Base-by-base conservation (phyloP, 2,888 invertebrate species). In the Synergus laeviventris region DNA sequence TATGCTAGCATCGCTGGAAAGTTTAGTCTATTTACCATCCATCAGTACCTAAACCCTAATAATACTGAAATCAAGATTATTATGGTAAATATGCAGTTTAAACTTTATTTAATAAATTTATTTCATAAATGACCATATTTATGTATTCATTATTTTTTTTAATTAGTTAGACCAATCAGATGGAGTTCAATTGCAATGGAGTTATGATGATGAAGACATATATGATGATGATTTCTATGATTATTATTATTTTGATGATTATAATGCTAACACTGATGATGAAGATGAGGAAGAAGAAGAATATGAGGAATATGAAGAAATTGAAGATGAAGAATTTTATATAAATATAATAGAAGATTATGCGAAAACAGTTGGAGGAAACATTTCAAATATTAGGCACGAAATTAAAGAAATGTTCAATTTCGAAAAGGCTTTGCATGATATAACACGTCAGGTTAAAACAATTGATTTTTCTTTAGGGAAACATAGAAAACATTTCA, bases 1-100 rank as follows among this genome's bases (percentile, higher is more conserved):
- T 80, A 80, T 54, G 77, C 80, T n/a, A 74, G 76, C n/a, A 9
- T 80, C 4, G 76, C 80, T 2, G 78, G 77, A 45, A 42, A 3
- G 21, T 73, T 62, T n/a, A 24, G 45, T 7, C 54, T 80, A 12
- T 80, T 80, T 61, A 16, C 73, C 5, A 73, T 80, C 16, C 56
- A 21, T 42, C 64, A 64, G 31, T 1, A 9, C 1, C 42, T 49
- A 0, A 74, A 79, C 21, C n/a, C 60, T 4, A 74, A 74, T 49
- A 70, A 56, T 24, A 74, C 79, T 11, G n/a, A 64, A 42, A 21
- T 14, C n/a, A 59, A 79, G 16, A 76, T 77, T 14, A 11, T 76
- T 61, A 24, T 24, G 76, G 79, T 77, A 49, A 74, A 18, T 21
- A 36, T 24, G 12, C 0, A 36, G 31, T 42, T 38, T 7, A 12